A percentile compares a stretch with the other conserved stretches of the same genome.
Evolutionary conservation across 2,113 vertebrate genomes (phyloP).

Genomic region (Catharus bicknelli): DNA sequence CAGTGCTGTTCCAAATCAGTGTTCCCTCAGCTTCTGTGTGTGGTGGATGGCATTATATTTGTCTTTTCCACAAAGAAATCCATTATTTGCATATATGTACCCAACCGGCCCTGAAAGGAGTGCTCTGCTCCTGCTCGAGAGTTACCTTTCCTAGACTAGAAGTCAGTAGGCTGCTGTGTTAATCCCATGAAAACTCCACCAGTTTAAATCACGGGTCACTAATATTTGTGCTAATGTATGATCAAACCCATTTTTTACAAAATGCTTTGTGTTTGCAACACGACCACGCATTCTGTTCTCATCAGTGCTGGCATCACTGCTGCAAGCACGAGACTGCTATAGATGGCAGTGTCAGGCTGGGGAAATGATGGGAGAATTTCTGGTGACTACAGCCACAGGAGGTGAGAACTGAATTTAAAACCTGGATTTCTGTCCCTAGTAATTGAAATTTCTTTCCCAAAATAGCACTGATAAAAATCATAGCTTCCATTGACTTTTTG

Average conservation of each 20-base stretch:
- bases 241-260: background rate
- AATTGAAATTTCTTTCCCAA: background rate
- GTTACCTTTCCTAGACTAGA: background rate
- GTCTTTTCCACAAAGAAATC: background rate
- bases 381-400: background rate
- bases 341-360: constrained; percentile 28
- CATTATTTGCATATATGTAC: accelerated
- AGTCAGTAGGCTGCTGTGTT: background rate
- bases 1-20: background rate
- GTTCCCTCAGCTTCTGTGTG: background rate
- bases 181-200: background rate
- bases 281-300: accelerated
- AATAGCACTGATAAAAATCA: background rate
- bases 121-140: accelerated
- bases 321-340: background rate
- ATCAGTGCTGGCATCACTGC: background rate
- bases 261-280: background rate
- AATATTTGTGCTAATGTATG: background rate
- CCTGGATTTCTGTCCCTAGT: background rate
- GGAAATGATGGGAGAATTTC: background rate
- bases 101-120: background rate
- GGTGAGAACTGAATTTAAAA: background rate
- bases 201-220: background rate
- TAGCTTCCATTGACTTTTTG: background rate
- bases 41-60: background rate